Conservation (phyloP, 2,888 invertebrate species). For the Pediacus dermestoides region DNA sequence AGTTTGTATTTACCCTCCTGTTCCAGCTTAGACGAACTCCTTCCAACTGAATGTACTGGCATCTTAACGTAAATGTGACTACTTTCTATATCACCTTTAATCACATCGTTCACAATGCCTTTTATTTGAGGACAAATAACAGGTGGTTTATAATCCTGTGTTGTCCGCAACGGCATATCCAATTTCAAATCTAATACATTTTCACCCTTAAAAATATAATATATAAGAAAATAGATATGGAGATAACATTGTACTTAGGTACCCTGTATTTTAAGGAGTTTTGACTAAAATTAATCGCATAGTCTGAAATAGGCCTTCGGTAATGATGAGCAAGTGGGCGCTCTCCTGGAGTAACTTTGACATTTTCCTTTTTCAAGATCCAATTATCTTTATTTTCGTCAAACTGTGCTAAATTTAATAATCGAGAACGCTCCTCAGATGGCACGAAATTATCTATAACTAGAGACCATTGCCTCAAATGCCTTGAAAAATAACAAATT, state of each 20-base stretch:
- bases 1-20: conserved; percentile 48
- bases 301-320: conserved; percentile 45
- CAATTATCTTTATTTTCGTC: conserved; percentile 83
- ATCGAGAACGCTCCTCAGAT: conserved; percentile 70
- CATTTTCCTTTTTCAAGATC: conserved; percentile 48
- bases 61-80: conserved; percentile 43
- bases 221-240: conserved; percentile 2
- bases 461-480: conserved; percentile 82
- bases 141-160: conserved; percentile 70
- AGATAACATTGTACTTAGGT: conserved; percentile 11
- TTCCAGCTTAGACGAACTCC: conserved; percentile 44
- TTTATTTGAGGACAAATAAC: conserved; percentile 69
- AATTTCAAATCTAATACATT: conserved; percentile 72
- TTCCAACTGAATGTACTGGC: conserved; percentile 43
- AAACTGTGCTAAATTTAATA: conserved; percentile 69
- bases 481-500: conserved; percentile 50
- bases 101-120: conserved; percentile 61
- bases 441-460: conserved; percentile 91
- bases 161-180: conserved; percentile 73
- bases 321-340: conserved; percentile 46
- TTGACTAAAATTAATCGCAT: conserved; percentile 38
- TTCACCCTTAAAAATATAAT: conserved; percentile 50
- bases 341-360: conserved; percentile 36
- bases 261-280: conserved; percentile 42
- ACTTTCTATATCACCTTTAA: conserved; percentile 49